Evolutionary conservation across 2,888 invertebrate genomes (phyloP).

Genomic region (Eulithis prunata): DNA sequence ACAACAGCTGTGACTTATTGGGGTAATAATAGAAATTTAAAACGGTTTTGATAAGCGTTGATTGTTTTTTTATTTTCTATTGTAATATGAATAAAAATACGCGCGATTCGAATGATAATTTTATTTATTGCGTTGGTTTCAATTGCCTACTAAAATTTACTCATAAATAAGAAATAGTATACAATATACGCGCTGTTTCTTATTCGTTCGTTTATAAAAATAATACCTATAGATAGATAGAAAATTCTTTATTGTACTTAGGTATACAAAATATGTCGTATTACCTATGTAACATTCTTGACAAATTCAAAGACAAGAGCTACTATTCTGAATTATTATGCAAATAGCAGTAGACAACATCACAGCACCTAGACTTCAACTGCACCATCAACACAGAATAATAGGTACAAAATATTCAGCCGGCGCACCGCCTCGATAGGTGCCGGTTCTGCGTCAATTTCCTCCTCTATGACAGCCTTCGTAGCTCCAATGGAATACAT

Average conservation of each 20-base stretch:
- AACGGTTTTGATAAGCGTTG: slow-evolving; percentile 38
- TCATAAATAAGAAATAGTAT: not conserved
- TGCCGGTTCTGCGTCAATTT: slow-evolving; percentile 54
- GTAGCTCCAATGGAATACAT: slow-evolving; percentile 74
- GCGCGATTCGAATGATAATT: slow-evolving; percentile 4
- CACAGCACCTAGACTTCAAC: slow-evolving; percentile 14
- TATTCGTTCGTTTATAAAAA: not conserved
- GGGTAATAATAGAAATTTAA: slow-evolving; percentile 45
- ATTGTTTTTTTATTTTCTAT: slow-evolving; percentile 31
- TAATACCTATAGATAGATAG: no score
- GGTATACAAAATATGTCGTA: no score
- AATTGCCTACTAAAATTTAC: not conserved
- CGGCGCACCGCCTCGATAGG: slow-evolving; percentile 32
- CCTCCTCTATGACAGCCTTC: slow-evolving; percentile 73
- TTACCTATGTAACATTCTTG: not conserved
- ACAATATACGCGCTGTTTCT: not conserved
- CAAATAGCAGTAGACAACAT: slow-evolving; percentile 14
- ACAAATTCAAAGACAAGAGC: not conserved
- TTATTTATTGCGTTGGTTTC: not conserved
- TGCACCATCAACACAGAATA: slow-evolving; percentile 27
- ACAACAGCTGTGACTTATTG: slow-evolving; percentile 45
- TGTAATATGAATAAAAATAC: slow-evolving; percentile 14
- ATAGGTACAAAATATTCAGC: slow-evolving; percentile 35
- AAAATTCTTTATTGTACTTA: no score
- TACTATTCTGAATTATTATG: slow-evolving; percentile 3